Percentiles rank a stretch among this genome's conserved stretches.
phyloP scores from a whole-genome alignment of 1,140 invertebrate genomes.

The Brachionus manjavacas region DNA sequence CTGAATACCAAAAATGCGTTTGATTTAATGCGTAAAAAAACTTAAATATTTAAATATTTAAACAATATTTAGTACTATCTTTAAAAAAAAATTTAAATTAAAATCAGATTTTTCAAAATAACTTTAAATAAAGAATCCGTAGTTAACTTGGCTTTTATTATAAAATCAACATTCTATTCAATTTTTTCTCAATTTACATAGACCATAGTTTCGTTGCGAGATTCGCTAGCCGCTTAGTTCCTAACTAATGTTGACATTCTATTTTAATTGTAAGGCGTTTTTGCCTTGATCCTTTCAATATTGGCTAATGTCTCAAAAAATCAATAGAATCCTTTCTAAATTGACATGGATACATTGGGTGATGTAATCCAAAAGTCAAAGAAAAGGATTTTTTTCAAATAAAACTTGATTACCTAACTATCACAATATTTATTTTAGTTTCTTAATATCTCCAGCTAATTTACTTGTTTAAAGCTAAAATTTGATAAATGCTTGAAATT shows the following conservation, averaged over 20 bases:
- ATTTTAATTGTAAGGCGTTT: too few species aligned
- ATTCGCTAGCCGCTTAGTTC: not conserved
- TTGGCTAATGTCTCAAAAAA: not conserved
- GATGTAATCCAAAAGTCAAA: constrained; percentile 1
- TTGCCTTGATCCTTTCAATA: not conserved
- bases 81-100: not conserved
- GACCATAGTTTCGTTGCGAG: not conserved
- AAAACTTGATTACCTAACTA: not conserved
- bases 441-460: not conserved
- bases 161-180: not conserved
- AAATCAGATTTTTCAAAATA: constrained; percentile 10
- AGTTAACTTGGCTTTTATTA: not conserved
- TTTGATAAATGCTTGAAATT: not conserved
- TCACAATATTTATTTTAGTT: not conserved
- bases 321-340: not conserved
- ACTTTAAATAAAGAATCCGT: not conserved
- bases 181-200: not conserved
- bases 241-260: not conserved
- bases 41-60: constrained; percentile 10
- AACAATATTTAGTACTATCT: constrained; percentile 9
- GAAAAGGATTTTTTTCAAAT: not conserved
- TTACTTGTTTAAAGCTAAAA: not conserved
- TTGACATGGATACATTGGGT: not conserved
- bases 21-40: not conserved
- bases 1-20: constrained; percentile 11